A percentile compares a stretch with the other conserved stretches of the same genome.
Conservation (phyloP, 2,888 invertebrate genomes). For the Pammene fasciana region DNA sequence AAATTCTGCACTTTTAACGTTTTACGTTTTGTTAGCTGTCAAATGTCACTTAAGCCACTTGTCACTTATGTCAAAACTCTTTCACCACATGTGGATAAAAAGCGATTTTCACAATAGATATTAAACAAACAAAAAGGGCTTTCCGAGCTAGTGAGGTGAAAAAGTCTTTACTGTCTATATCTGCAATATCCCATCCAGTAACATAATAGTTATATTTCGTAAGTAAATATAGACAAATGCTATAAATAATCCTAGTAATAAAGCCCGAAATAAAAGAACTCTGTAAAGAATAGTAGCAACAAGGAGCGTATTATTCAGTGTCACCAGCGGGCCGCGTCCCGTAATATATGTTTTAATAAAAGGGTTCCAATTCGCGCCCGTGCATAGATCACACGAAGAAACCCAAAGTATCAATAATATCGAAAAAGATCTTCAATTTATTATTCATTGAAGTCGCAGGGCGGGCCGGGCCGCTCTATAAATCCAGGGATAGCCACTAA, state of each 20-base stretch:
- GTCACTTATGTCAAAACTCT: no score
- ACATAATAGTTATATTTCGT: background rate
- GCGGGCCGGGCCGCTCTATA: slow-evolving; percentile 69
- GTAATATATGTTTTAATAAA: slow-evolving; percentile 84
- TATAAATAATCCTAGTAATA: slow-evolving; percentile 75
- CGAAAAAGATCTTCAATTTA: slow-evolving; percentile 78
- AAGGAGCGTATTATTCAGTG: slow-evolving; percentile 81
- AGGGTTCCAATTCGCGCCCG: slow-evolving; percentile 79
- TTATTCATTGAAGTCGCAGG: slow-evolving; percentile 78
- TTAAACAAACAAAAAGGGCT: no score
- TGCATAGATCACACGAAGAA: slow-evolving; percentile 74
- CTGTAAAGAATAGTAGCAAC: slow-evolving; percentile 74
- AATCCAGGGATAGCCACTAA: slow-evolving; percentile 76
- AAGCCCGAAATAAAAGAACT: slow-evolving; percentile 73
- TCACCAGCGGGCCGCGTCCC: slow-evolving; percentile 75
- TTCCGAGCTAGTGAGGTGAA: no score
- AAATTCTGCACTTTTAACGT: no score
- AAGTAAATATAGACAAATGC: slow-evolving; percentile 53
- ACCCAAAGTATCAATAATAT: slow-evolving; percentile 79
- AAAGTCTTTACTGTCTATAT: no score
- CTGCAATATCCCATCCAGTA: background rate
- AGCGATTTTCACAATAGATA: no score
- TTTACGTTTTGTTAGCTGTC: no score
- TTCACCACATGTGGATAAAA: no score
- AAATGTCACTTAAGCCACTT: no score